Evolutionary conservation across 1,140 invertebrate genomes (phyloP), one percentile per base, ranked within the genome.

Genomic region (Drosophila nigromelanica): DNA sequence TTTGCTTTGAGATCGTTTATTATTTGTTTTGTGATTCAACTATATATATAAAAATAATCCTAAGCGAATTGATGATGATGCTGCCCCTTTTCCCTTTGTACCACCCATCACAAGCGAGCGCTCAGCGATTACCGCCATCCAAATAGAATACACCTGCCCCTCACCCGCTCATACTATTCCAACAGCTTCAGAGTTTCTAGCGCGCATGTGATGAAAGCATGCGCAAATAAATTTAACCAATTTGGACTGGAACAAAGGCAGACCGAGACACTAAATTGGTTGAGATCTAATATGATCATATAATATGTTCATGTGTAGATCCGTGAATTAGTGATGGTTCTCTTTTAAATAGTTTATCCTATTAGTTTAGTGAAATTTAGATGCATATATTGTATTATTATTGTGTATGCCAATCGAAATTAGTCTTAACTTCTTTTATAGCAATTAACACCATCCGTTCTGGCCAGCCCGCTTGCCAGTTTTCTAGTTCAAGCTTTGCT

Each of bases 401-500:
- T 59, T 21, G 47, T 73, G 42, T 40, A 68, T 43, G 70, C 11
- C 43, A 59, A 67, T 67, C 37, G 54, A 54, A 30, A 43, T 64
- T 64, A 35, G 50, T 37, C 47, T 37, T 35, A n/a, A 37, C 11
- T 27, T 24, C 18, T 61, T 52, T 42, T 35, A 54, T 40, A 47
- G 59, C 79, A 83, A 81, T 81, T 81, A 81, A 83, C 79, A 81
- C 79, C 70, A 67, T 73, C 66, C 72, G 59, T 63, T 74, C 72
- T 73, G 73, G 56, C 70, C 70, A 69, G 54, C 71, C 63, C 71
- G 70, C 10, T 54, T 67, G 21, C n/a, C 39, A 10, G 42, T 60
- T 86, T 86, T 86, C 82, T 86, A 86, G 82, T 86, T 87, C 78
- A 86, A 68, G 50, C 74, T 61, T 48, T 27, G 70, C 37, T 70